phyloP scores from a whole-genome alignment of 1,140 invertebrate species.

The Brachionus plicatilis region DNA sequence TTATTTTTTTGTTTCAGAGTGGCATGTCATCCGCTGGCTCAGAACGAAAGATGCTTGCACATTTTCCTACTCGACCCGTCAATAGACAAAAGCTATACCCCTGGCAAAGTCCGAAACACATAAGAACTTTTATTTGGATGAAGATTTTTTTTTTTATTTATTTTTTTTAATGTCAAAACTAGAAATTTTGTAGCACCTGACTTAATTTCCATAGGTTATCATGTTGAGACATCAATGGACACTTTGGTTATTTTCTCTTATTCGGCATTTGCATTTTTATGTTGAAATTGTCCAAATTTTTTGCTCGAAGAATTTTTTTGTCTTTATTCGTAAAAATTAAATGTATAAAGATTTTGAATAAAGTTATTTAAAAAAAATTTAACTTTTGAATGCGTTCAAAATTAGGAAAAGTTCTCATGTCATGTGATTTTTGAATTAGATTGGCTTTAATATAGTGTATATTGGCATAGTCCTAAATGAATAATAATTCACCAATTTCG shows the following conservation, averaged over 20 bases:
- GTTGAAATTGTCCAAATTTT: not conserved
- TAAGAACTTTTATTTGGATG: not conserved
- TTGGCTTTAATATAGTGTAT: not conserved
- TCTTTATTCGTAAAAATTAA: not conserved
- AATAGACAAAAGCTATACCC: slow-evolving; percentile 93
- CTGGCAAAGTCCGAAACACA: slow-evolving; percentile 81
- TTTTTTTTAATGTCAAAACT: not conserved
- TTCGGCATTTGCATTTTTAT: not conserved
- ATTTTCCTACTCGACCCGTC: slow-evolving; percentile 96
- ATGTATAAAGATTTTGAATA: slow-evolving; percentile 11
- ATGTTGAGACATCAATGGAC: not conserved
- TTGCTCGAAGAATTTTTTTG: not conserved
- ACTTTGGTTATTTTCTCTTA: not conserved
- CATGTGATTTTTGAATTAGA: not conserved
- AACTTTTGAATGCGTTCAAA: not conserved
- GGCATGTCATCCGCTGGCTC: slow-evolving; percentile 97
- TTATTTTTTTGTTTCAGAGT: slow-evolving; percentile 65
- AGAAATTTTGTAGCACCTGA: not conserved
- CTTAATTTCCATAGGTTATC: not conserved
- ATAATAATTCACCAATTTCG: not conserved
- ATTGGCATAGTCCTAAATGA: not conserved
- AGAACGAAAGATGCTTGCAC: slow-evolving; percentile 97
- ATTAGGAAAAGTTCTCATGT: not conserved
- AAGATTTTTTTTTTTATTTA: not conserved
- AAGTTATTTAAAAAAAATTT: slow-evolving; percentile 30